Evolutionary conservation across 2,888 invertebrate genomes (phyloP), one percentile per base, ranked within the genome.

Genomic region (Caenorhabditis auriculariae): DNA sequence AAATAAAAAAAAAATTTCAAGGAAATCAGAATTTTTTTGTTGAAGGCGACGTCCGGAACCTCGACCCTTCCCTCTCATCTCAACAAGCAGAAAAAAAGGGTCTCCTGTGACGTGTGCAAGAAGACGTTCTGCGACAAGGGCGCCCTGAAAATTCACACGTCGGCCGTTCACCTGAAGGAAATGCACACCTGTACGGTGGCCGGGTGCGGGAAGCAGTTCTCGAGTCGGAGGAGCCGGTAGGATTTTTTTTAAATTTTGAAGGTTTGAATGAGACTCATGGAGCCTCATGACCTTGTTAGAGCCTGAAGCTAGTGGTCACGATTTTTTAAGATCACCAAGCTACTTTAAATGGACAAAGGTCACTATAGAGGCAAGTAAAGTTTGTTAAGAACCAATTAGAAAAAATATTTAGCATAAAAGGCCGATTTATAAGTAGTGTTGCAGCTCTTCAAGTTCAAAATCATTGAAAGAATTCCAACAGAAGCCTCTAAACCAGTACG

Each of bases 141-240:
- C 62, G 98, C 98, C 1, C 86, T 98, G 24, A 98, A 98, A 85
- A 99, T 98, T 6, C 98, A 98, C 83, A 96, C 95, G 82, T 94
- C 94, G 48, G 98, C 98, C 0, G 98, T 99, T 9, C 98, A 98
- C 82, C 85, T 96, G 60, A 88, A 95, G 38, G 98, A 99, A 85
- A 98, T 98, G 96, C 98, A 99, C 84, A 93, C 93, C 84, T 98
- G 98, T 82, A 95, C 96, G 0, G 94, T 98, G 0, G 58, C 59
- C 19, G 77, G 77, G 2, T 77, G 77, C 51, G 70, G 69, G n/a
- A 74, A 74, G 58, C 66, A 75, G 54, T 77, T 77, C 57, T 72
- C 72, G 27, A 72, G 72, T 21, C 59, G 78, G n/a, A 46, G 75
- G 19, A 73, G 72, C 44, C 52, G 69, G 69, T 65, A n/a, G 35